Evolutionary conservation across 2,888 invertebrate species (phyloP).

Genomic region (Cheilosia variabilis): DNA sequence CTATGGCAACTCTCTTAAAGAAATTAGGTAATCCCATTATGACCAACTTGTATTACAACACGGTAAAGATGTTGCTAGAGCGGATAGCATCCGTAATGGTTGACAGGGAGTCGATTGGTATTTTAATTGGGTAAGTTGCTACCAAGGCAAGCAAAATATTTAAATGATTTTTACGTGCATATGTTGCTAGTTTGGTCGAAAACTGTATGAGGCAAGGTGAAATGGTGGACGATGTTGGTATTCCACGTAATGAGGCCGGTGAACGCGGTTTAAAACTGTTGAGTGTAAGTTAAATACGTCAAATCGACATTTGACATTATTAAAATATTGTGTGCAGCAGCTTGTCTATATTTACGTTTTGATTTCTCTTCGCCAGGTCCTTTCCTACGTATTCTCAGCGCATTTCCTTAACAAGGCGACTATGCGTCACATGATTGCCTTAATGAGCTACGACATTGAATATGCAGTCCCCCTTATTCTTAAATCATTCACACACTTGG

Average conservation of each 20-base stretch:
- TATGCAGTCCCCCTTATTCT: slow-evolving; percentile 91
- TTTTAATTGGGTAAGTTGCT: slow-evolving; percentile 86
- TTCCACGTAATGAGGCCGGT: slow-evolving; percentile 91
- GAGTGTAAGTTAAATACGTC: slow-evolving; percentile 85
- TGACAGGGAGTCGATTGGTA: slow-evolving; percentile 93
- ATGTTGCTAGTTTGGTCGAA: slow-evolving; percentile 84
- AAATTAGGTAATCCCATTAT: slow-evolving; percentile 97
- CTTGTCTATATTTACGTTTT: too few relatives aligned
- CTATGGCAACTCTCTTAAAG: slow-evolving; percentile 92
- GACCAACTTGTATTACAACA: slow-evolving; percentile 97
- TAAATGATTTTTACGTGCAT: not conserved
- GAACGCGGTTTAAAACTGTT: slow-evolving; percentile 95
- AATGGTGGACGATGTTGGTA: slow-evolving; percentile 90
- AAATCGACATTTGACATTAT: too few relatives aligned
- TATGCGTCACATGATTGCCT: slow-evolving; percentile 90
- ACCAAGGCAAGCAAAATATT: not conserved
- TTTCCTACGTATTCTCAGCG: slow-evolving; percentile 96
- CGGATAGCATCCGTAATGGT: slow-evolving; percentile 98
- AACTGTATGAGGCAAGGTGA: slow-evolving; percentile 90
- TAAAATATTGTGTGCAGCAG: too few relatives aligned
- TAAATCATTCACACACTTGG: slow-evolving; percentile 93
- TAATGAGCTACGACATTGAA: slow-evolving; percentile 88
- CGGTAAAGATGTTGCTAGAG: slow-evolving; percentile 97
- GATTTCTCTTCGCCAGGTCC: slow-evolving; percentile 79
- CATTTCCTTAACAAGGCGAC: slow-evolving; percentile 95